Base-by-base conservation (phyloP, 1,140 invertebrate genomes). In the Anastrepha ludens region DNA sequence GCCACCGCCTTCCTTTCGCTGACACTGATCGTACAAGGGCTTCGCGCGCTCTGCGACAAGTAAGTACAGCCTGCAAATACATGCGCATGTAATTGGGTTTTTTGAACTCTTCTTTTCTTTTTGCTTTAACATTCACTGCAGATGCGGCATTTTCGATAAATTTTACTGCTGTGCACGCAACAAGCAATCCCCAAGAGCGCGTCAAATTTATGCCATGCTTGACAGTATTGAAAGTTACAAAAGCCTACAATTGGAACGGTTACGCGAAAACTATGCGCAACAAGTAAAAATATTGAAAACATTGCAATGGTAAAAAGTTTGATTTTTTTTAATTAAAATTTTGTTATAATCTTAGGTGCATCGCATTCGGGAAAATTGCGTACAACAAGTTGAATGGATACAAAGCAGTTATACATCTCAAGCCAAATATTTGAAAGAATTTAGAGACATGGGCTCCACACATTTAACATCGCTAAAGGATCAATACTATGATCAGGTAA, bases 181-280 rank as follows among this genome's bases (percentile, higher is more conserved):
- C 85, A 95, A 95, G 9, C 94, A 95, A 44, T 96, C 96, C 9
- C 97, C 97, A 4, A 94, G 97, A 81, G 96, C 96, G 9, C 95
- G 96, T 70, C 97, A 98, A 92, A 96, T 98, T 78, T 97, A 96
- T 90, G 96, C 95, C 87, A 96, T 97, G 95, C 93, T 98, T 89
- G 97, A 98, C 91, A 97, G 96, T 92, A 97, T 98, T 88, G 98
- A 98, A 93, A 96, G 96, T 86, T 98, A 98, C 93, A 98, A 98
- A 93, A 96, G 96, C 88, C 96, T 97, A 91, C 98, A 98, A 91
- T 94, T 98, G 87, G 97, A 98, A 92, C 95, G 96, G 89, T 94
- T 99, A 64, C 94, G 97, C 2, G 98, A 99, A 90, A 98, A 99
- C 93, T 99, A 99, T 91, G 96, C 97, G 17, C 95, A 96, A 92